Conservation (phyloP, 2,797 vertebrate species). For the Phalloptychus januarius region DNA sequence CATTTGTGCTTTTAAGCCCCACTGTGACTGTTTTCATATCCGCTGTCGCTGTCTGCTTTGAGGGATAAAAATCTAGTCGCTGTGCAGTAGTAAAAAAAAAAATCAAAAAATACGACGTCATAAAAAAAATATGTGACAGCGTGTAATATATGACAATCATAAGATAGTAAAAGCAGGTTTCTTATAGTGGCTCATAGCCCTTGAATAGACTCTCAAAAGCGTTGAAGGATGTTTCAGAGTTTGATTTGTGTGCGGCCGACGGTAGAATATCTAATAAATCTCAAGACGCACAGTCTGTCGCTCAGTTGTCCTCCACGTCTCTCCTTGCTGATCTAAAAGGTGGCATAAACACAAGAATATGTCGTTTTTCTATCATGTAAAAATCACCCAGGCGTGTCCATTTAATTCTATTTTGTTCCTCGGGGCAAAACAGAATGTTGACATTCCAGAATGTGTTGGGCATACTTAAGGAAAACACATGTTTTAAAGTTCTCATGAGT, state of each 20-base stretch:
- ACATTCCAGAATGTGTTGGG: background rate
- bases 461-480: slow-evolving; percentile 35
- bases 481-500: slow-evolving; percentile 35
- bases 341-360: slow-evolving; percentile 67
- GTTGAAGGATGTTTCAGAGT: slow-evolving; percentile 10
- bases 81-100: background rate
- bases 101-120: slow-evolving; percentile 6
- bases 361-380: slow-evolving; percentile 53
- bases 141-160: slow-evolving; percentile 23
- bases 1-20: background rate
- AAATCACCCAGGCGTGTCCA: slow-evolving; percentile 22
- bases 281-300: slow-evolving; percentile 20
- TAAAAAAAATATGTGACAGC: slow-evolving; percentile 30
- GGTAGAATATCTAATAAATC: slow-evolving; percentile 15
- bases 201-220: slow-evolving; percentile 8
- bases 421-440: background rate
- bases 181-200: slow-evolving; percentile 19
- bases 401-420: slow-evolving; percentile 45
- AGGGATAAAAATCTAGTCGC: slow-evolving; percentile 30
- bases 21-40: background rate
- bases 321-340: slow-evolving; percentile 52
- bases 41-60: background rate
- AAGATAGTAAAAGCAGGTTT: slow-evolving; percentile 33
- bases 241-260: slow-evolving; percentile 14
- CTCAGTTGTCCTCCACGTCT: slow-evolving; percentile 21